Evolutionary conservation across 2,797 vertebrate species (phyloP), one percentile per base, ranked within the genome.

Genomic region (Carcharodon carcharias): DNA sequence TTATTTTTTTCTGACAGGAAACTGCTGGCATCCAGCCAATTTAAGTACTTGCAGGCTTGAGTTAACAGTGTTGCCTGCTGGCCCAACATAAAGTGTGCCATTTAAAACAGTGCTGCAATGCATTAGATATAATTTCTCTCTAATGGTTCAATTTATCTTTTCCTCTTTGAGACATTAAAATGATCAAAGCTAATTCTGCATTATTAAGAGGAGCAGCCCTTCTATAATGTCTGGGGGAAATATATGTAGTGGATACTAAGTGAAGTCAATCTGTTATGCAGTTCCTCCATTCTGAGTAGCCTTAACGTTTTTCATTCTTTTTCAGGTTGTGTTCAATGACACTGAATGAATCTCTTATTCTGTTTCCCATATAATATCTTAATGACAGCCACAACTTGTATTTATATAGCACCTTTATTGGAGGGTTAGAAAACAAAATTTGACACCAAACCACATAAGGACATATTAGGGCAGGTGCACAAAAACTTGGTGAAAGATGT

Each of bases 61-160:
- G 69, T 77, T 69, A 77, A 77, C 94, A 95, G 54, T 21, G 28
- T 50, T 56, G 94, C 45, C 12, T 18, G 50, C 45, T 71, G 65
- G 65, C 65, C 26, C 93, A 95, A 71, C 69, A 56, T 35, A 73
- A 71, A 95, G 40, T 73, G 26, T 50, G 67, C 28, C 45, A 77
- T 95, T 95, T 95, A 56, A 95, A 95, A 77, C 26, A 77, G 94
- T n/a, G 50, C 50, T 56, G 45, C 94, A 58, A 31, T 56, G n/a
- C 91, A 21, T 93, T 93, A 45, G n/a, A 45, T 77, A 58, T 95
- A 18, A 56, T 95, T 2, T n/a, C 69, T 31, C 28, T 35, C 50
- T 95, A 95, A 69, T 73, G 67, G 23, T 73, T 95, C 93, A 50
- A 95, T 95, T 95, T 95, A 77, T 95, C 69, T 73, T 77, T 26